Evolutionary conservation across 2,888 invertebrate genomes (phyloP).

Genomic region (Anticlea derivata): DNA sequence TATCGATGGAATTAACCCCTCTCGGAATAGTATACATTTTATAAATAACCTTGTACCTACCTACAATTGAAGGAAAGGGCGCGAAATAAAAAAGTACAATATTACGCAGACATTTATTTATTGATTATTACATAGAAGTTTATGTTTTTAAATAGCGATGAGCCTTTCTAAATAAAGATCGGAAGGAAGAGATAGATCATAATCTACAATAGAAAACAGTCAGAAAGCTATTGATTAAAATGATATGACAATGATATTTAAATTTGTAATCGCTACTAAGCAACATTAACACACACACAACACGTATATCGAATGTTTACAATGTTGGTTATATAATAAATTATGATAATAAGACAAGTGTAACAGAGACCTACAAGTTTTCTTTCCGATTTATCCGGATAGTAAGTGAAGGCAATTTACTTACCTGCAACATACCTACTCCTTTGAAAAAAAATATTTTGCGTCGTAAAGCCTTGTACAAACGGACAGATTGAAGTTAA

Average conservation of each 20-base stretch:
- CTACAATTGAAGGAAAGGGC: background rate
- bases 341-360: background rate
- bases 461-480: background rate
- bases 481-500: too few species aligned
- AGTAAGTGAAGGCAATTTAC: too few species aligned
- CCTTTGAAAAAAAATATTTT: background rate
- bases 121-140: constrained; percentile 27
- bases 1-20: too few species aligned
- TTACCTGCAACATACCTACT: too few species aligned
- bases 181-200: constrained; percentile 19
- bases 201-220: constrained; percentile 1
- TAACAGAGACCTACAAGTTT: too few species aligned
- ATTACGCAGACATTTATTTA: constrained; percentile 32
- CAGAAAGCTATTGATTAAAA: constrained; percentile 14
- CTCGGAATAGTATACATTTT: too few species aligned
- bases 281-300: constrained; percentile 9
- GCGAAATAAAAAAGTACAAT: constrained; percentile 5
- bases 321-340: background rate
- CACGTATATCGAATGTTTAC: background rate
- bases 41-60: too few species aligned
- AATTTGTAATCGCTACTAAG: constrained; percentile 22
- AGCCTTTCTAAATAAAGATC: constrained; percentile 37
- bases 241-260: constrained; percentile 26
- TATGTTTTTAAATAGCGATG: constrained; percentile 35
- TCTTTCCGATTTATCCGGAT: constrained; percentile 5